These are phyloP conservation scores for Ecdyonurus torrentis DNA, from an alignment of 2,888 invertebrate species.

Conservation along the genomic window DNA sequence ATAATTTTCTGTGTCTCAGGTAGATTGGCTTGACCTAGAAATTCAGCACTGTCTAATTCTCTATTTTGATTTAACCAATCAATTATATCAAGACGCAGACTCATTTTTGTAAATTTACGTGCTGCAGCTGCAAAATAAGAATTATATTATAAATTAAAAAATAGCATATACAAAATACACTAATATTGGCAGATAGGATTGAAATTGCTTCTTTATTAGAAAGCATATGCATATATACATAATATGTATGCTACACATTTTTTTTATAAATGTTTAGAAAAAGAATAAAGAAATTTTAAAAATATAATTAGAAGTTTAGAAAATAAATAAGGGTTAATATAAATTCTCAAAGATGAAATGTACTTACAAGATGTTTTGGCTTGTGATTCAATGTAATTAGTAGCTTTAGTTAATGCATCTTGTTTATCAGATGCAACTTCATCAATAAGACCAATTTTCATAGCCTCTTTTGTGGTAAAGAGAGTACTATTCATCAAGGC, in stretches of 20 bases:
- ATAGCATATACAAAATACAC: no score
- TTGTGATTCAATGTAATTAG: slow-evolving; percentile 45
- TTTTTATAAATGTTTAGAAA: no score
- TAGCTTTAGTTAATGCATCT: slow-evolving; percentile 47
- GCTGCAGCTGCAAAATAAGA: slow-evolving; percentile 28
- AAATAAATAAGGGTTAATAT: no score
- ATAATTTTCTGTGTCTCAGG: slow-evolving; percentile 54
- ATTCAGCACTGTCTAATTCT: slow-evolving; percentile 43
- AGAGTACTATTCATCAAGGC: slow-evolving; percentile 57
- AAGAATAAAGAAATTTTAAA: no score
- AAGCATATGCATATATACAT: no score
- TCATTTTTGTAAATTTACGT: slow-evolving; percentile 25
- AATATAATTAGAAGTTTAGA: no score
- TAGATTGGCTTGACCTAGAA: slow-evolving; percentile 38
- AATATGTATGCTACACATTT: no score
- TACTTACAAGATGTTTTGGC: slow-evolving; percentile 40
- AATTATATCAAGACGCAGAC: slow-evolving; percentile 24
- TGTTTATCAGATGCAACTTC: slow-evolving; percentile 48
- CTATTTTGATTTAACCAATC: slow-evolving; percentile 36
- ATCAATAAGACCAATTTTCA: slow-evolving; percentile 59
- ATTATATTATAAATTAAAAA: no score
- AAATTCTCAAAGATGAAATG: no score
- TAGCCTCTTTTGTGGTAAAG: slow-evolving; percentile 59
- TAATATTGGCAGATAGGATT: no score
- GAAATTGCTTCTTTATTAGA: no score